Evolutionary conservation across 2,113 vertebrate species (phyloP).

Genomic region (Embiotoca jacksoni): DNA sequence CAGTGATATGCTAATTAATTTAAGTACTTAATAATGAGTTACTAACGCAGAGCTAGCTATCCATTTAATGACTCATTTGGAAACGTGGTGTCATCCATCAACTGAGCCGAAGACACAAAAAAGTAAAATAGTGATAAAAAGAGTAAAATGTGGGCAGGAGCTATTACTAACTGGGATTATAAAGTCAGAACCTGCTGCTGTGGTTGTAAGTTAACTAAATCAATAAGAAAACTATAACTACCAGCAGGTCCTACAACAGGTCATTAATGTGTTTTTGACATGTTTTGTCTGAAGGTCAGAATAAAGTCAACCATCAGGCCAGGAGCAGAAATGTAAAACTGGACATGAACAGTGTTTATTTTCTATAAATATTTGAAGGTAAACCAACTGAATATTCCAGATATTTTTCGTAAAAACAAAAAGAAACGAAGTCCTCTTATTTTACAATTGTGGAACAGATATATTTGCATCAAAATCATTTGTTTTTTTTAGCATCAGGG

Average conservation of each 20-base stretch:
- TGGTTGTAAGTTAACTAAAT: background rate
- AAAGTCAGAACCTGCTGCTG: background rate
- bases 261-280: background rate
- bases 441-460: too few species aligned
- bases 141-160: background rate
- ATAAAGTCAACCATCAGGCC: background rate
- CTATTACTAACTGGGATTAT: background rate
- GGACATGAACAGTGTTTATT: too few species aligned
- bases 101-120: conserved; percentile 16
- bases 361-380: too few species aligned
- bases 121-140: conserved; percentile 13
- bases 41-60: conserved; percentile 42
- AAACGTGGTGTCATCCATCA: conserved; percentile 58
- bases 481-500: too few species aligned
- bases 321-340: too few species aligned
- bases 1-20: conserved; percentile 64
- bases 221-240: background rate
- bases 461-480: too few species aligned
- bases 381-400: too few species aligned
- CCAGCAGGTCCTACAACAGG: background rate
- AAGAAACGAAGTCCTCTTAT: too few species aligned
- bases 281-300: background rate
- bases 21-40: conserved; percentile 56
- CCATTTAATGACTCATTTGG: conserved; percentile 49
- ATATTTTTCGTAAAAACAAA: too few species aligned